Percentiles rank a stretch among this genome's conserved stretches.
phyloP scores from a whole-genome alignment of 2,888 invertebrate genomes.

The Theretra japonica region DNA sequence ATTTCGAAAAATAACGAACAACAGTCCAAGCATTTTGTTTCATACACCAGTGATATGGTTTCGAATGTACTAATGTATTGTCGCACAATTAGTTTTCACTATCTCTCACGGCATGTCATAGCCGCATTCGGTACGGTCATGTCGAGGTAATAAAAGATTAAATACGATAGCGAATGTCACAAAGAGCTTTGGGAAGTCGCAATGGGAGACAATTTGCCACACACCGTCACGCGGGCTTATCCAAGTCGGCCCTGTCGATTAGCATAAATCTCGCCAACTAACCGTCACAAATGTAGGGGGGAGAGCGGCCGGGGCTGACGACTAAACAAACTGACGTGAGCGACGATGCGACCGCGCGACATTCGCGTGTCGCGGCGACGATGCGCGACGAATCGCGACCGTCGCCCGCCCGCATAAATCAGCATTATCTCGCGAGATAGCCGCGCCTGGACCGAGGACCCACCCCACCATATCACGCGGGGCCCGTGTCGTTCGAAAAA shows the following conservation, averaged over 20 bases:
- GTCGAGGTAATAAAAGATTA: constrained; percentile 60
- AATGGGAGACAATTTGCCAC: constrained; percentile 80
- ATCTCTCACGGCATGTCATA: constrained; percentile 23
- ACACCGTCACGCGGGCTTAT: constrained; percentile 81
- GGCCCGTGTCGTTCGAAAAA: constrained; percentile 84
- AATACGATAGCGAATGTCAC: constrained; percentile 61
- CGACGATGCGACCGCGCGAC: constrained; percentile 65
- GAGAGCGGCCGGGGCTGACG: constrained; percentile 45
- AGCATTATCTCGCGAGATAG: constrained; percentile 85
- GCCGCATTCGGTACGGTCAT: constrained; percentile 55
- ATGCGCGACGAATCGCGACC: constrained; percentile 82
- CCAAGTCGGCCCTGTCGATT: constrained; percentile 80
- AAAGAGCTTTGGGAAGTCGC: constrained; percentile 72
- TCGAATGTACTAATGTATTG: background rate
- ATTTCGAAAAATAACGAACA: background rate
- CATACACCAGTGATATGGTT: background rate
- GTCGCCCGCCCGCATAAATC: constrained; percentile 82
- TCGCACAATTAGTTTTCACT: constrained; percentile 1
- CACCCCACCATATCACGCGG: constrained; percentile 79
- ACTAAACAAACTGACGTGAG: constrained; percentile 69
- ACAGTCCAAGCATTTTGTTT: background rate
- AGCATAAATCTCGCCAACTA: constrained; percentile 84
- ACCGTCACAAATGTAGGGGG: constrained; percentile 78
- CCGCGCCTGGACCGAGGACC: constrained; percentile 77
- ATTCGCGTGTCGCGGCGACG: constrained; percentile 68